Percentiles rank a stretch among this genome's conserved stretches.
These are phyloP conservation scores for Nomada goodeniana DNA, from an alignment of 2,888 invertebrate genomes.

Conservation along the genomic window DNA sequence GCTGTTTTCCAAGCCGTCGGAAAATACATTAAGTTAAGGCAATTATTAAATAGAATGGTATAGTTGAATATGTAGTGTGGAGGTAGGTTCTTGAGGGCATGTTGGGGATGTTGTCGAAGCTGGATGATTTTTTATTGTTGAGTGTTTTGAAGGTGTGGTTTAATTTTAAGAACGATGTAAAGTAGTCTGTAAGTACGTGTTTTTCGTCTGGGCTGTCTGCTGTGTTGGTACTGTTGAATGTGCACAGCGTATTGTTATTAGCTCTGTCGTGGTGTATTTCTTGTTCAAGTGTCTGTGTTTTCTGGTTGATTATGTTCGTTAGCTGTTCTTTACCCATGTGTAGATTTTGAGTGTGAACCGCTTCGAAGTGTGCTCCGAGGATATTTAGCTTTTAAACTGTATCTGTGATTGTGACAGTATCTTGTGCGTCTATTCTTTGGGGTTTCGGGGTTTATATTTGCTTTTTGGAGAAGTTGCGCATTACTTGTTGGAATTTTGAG, in stretches of 20 bases:
- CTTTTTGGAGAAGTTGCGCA: background rate
- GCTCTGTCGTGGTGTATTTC: background rate
- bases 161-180: background rate
- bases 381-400: background rate
- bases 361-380: slow-evolving; percentile 23
- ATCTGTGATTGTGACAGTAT: background rate
- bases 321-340: slow-evolving; percentile 4
- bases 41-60: slow-evolving; percentile 16
- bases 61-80: background rate
- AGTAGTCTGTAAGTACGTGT: background rate
- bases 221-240: background rate
- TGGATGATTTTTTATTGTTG: slow-evolving; percentile 28
- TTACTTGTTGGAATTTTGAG: background rate
- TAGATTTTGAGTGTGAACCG: slow-evolving; percentile 1
- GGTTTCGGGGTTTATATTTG: background rate
- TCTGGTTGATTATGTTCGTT: background rate
- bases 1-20: background rate
- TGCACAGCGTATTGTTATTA: background rate
- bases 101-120: slow-evolving; percentile 11
- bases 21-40: slow-evolving; percentile 22
- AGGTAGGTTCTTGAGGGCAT: slow-evolving; percentile 7
- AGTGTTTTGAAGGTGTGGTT: background rate
- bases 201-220: background rate
- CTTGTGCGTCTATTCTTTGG: background rate
- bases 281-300: no score